These are phyloP conservation scores for Indri indri DNA, from an alignment of 2,113 vertebrate species.

Conservation along the genomic window DNA sequence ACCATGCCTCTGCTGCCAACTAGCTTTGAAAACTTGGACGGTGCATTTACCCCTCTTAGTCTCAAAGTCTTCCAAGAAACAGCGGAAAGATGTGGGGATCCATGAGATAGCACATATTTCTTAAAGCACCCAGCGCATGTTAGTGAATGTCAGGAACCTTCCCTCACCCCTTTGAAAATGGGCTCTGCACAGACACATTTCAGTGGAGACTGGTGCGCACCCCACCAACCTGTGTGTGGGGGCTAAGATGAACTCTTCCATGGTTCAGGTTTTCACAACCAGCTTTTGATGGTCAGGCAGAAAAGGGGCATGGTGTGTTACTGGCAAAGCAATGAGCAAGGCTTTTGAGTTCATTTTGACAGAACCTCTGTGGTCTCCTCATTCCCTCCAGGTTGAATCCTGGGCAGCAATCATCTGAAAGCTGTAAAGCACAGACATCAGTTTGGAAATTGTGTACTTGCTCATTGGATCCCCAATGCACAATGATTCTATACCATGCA, in stretches of 20 bases:
- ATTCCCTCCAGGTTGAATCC: not conserved
- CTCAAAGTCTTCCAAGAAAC: not conserved
- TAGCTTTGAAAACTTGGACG: accelerated
- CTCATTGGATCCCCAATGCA: not conserved
- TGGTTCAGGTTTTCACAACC: not conserved
- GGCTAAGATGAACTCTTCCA: not conserved
- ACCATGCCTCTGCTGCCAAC: accelerated
- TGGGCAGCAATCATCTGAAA: not conserved
- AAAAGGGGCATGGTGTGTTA: not conserved
- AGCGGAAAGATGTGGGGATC: not conserved
- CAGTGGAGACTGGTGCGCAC: accelerated
- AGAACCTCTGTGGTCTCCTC: not conserved
- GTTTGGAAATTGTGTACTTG: not conserved
- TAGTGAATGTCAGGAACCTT: accelerated
- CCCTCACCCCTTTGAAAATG: not conserved
- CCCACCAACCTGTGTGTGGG: not conserved
- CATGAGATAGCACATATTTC: accelerated
- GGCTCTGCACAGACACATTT: not conserved
- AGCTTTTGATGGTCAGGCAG: not conserved
- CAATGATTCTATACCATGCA: not conserved
- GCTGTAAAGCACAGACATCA: not conserved
- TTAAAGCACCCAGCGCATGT: not conserved
- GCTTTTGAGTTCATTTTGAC: not conserved
- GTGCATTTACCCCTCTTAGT: too few relatives aligned
- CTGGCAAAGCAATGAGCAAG: not conserved